Conservation (phyloP, 2,113 vertebrate genomes). For the Aegithalos caudatus region DNA sequence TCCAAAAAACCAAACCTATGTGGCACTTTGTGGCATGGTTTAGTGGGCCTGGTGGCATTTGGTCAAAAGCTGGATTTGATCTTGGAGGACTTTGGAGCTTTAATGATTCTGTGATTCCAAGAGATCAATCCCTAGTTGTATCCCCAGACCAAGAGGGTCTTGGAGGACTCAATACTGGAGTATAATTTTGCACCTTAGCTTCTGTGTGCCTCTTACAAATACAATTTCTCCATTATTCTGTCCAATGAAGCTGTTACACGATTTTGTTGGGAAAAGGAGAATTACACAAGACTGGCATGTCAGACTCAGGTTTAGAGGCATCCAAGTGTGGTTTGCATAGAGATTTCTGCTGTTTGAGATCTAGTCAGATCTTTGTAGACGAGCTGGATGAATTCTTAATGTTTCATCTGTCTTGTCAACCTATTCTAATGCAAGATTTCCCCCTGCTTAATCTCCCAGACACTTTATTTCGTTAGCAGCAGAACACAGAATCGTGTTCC, state of each 20-base stretch:
- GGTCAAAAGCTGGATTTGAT: not conserved
- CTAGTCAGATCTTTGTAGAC: not conserved
- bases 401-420: not conserved
- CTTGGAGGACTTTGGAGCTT: not conserved
- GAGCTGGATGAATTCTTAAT: not conserved
- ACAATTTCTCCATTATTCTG: not conserved
- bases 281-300: not conserved
- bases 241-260: not conserved
- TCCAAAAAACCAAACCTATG: not conserved
- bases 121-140: not conserved
- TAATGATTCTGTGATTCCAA: not conserved
- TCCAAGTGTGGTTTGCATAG: not conserved
- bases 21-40: not conserved
- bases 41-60: not conserved
- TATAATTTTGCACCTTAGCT: not conserved
- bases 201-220: not conserved
- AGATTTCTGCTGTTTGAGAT: not conserved
- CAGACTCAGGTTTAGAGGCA: not conserved
- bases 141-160: not conserved
- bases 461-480: not conserved
- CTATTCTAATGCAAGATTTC: not conserved
- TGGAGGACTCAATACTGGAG: not conserved
- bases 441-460: not conserved
- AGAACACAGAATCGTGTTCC: not conserved
- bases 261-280: not conserved